Evolutionary conservation across 1,140 invertebrate genomes (phyloP), one percentile per base, ranked within the genome.

Genomic region (Chironomus tepperi): DNA sequence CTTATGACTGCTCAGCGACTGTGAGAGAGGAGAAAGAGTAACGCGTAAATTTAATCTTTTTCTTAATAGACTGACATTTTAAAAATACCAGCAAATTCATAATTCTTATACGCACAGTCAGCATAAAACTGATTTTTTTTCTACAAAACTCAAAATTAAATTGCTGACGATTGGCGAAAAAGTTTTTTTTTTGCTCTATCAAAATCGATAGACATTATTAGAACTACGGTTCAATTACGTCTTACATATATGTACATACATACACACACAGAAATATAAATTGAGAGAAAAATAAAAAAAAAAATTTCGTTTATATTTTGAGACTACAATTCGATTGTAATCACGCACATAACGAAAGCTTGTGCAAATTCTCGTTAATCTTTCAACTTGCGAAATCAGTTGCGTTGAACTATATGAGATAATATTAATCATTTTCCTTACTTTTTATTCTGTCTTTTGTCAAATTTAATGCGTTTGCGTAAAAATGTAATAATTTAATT

Each of bases 61-160:
- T 57, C 15, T 57, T 57, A 57, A 57, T 57, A 57, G 47, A 57
- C 47, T 57, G 47, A 57, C 47, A 57, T 57, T 57, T 57, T 57
- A 57, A 57, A 57, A 12, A n/a, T 57, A 57, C n/a, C 47, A 57
- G 10, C n/a, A n/a, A 57, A 57, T 57, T 57, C 10, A 57, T 57
- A 12, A 57, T n/a, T 57, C 47, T 57, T n/a, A n/a, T n/a, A 57
- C 47, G 47, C 47, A 57, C 12, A 12, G 47, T 57, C 47, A 57
- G 47, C 47, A 57, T n/a, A 57, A 57, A 57, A 57, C 12, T 57
- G 12, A 57, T 57, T n/a, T 57, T 57, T 47, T 47, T 10, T 57
- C n/a, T n/a, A 5, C 47, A n/a, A n/a, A 57, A n/a, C 10, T n/a
- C 15, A 2, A n/a, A 57, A 57, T 57, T 9, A n/a, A n/a, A 57